Evolutionary conservation across 2,888 invertebrate species (phyloP).

Genomic region (Dolichomitus sp.): DNA sequence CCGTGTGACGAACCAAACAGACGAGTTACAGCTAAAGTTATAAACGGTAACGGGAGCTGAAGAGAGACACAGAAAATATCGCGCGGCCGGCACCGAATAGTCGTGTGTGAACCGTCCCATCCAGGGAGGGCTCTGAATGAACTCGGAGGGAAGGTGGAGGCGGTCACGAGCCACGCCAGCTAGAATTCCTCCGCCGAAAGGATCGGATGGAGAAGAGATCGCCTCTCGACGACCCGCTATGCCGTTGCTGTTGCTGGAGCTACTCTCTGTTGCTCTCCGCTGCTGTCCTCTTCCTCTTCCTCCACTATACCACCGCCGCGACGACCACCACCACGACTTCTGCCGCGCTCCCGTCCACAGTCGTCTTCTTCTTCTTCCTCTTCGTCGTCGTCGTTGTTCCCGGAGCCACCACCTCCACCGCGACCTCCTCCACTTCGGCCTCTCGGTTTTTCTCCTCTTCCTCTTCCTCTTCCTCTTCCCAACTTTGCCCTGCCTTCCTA

Average conservation of each 20-base stretch:
- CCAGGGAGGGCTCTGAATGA: conserved; percentile 84
- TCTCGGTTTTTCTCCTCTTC: conserved; percentile 39
- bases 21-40: conserved; percentile 43
- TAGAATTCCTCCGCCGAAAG: conserved; percentile 84
- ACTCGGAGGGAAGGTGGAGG: conserved; percentile 75
- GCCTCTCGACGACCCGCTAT: conserved; percentile 57
- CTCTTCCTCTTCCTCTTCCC: conserved; percentile 51
- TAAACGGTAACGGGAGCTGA: conserved; percentile 55
- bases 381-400: conserved; percentile 35
- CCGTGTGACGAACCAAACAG: conserved; percentile 50
- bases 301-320: conserved; percentile 51
- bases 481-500: conserved; percentile 4
- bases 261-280: conserved; percentile 44
- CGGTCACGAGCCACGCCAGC: conserved; percentile 79
- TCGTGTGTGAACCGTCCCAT: conserved; percentile 83
- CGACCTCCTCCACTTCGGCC: conserved; percentile 47
- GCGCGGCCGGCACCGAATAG: conserved; percentile 80
- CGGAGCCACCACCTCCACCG: conserved; percentile 42
- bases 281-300: conserved; percentile 65
- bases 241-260: conserved; percentile 55
- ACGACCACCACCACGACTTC: conserved; percentile 55
- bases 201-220: conserved; percentile 71
- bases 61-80: conserved; percentile 75
- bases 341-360: conserved; percentile 26
- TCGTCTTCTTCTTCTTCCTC: conserved; percentile 55